Base-by-base conservation (phyloP, 2,113 vertebrate species). In the Lophura nycthemera region DNA sequence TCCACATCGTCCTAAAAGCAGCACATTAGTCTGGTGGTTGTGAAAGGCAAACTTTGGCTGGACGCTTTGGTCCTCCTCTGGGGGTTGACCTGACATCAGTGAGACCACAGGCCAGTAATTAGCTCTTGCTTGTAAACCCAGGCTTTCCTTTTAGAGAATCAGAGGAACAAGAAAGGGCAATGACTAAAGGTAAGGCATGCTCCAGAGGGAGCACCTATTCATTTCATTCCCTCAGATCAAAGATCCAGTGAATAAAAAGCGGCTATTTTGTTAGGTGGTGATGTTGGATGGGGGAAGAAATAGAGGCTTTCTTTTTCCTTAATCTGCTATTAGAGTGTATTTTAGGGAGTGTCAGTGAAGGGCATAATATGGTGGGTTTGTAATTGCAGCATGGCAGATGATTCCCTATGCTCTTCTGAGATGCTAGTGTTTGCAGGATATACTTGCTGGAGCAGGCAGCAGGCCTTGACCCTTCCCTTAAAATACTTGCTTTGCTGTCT, bases 321-420 rank as follows among this genome's bases (percentile, higher is more conserved):
- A 42, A 14, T 82, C 64, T 88, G 11, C 29, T 77, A 21, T 96
- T 80, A 83, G 56, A 13, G 40, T 64, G 18, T 75, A 6, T 66
- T 16, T 89, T 48, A 83, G 54, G 54, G 66, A 73, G 48, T 79
- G 67, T 65, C 92, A 85, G 75, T 67, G 70, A 94, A 90, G 57
- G 48, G 65, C 83, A 22, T 73, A 86, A 70, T 77, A 29, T 3
- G 76, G 85, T 0, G 11, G 56, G 36, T 88, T 89, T 92, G 36
- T 88, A 95, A 93, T 83, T 93, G 32, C 38, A 86, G 64, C 27
- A 10, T 45, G 29, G 67, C 66, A 89, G 83, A 80, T 89, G 50
- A 91, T 60, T 92, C 63, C 40, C 66, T 90, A 3, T 40, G 10
- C 50, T 82, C 38, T 67, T 17, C 69, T 34, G 74, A 65, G 48